Evolutionary conservation across 2,113 vertebrate genomes (phyloP), one percentile per base, ranked within the genome.

Genomic region (Maccullochella peelii): DNA sequence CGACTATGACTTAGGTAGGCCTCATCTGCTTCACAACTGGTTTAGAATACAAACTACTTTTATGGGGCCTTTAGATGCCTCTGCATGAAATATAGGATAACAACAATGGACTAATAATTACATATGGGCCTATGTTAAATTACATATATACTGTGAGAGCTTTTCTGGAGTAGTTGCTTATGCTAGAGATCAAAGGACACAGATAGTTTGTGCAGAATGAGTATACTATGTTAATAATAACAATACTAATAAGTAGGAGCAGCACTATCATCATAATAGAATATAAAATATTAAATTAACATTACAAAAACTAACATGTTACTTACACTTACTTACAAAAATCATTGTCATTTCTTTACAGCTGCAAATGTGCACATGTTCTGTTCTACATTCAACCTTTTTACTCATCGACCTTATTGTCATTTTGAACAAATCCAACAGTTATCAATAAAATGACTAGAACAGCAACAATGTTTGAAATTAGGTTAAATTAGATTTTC

Each of bases 1-100:
- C 36, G 66, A 67, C 44, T 9, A 14, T 69, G 84, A 86, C 79
- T n/a, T n/a, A n/a, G n/a, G n/a, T n/a, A n/a, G n/a, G 25, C 14
- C 18, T 23, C 18, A 81, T 59, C 20, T 47, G 36, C 15, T 76
- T 20, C 57, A 21, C 57, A 69, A 52, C 38, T 69, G n/a, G 16
- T 36, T 62, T 40, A 23, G 40, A 61, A 27, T 61, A 42, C 55
- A 61, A 23, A 6, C 6, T 18, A 36, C 27, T 49, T 63, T 33
- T 15, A 49, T 69, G 27, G 23, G n/a, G 55, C 16, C 14, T 77
- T 62, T 11, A 25, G 10, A 25, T 70, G 8, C n/a, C 0, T 40
- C 38, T 65, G 23, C 57, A 55, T 55, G 8, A 47, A 44, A 82
- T 58, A 54, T 49, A 21, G 21, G 20, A 47, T 59, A 49, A 58